Percentiles rank a stretch among this genome's conserved stretches.
These are phyloP conservation scores for Oxycera nigricornis DNA, from an alignment of 2,888 invertebrate species.

Conservation along the genomic window DNA sequence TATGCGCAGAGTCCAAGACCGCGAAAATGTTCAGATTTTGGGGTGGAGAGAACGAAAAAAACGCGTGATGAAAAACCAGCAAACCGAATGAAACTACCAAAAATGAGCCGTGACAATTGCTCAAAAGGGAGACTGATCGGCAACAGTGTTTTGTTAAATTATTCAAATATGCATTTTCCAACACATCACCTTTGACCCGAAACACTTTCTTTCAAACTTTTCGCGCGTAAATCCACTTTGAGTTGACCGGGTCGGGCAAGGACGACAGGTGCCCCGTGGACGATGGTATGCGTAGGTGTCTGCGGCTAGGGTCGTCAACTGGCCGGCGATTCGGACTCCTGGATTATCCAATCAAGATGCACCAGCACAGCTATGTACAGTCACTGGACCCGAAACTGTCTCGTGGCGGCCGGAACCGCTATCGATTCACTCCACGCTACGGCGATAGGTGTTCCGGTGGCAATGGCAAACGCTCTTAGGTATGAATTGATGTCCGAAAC, in stretches of 20 bases:
- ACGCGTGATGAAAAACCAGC: slow-evolving; percentile 36
- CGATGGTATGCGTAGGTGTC: slow-evolving; percentile 9
- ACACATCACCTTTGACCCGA: slow-evolving; percentile 37
- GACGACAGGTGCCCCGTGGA: neutral
- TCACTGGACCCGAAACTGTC: slow-evolving; percentile 18
- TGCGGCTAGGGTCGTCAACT: neutral
- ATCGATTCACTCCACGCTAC: neutral
- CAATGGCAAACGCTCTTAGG: neutral
- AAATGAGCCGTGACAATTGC: slow-evolving; percentile 29
- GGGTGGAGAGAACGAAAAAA: slow-evolving; percentile 30
- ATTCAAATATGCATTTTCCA: slow-evolving; percentile 21
- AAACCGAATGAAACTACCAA: slow-evolving; percentile 31
- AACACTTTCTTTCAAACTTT: slow-evolving; percentile 15
- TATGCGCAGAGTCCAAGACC: slow-evolving; percentile 35
- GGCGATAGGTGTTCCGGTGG: neutral
- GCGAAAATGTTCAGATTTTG: slow-evolving; percentile 36
- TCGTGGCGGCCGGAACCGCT: neutral
- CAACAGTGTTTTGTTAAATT: slow-evolving; percentile 36
- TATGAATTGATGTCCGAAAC: too few species aligned
- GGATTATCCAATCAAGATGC: slow-evolving; percentile 3
- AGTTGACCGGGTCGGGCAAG: neutral
- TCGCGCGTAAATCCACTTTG: slow-evolving; percentile 35
- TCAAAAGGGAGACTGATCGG: slow-evolving; percentile 12
- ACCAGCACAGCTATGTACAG: slow-evolving; percentile 8
- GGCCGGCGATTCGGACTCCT: neutral